Base-by-base conservation (phyloP, 2,113 vertebrate genomes). In the Misgurnus mizolepis region DNA sequence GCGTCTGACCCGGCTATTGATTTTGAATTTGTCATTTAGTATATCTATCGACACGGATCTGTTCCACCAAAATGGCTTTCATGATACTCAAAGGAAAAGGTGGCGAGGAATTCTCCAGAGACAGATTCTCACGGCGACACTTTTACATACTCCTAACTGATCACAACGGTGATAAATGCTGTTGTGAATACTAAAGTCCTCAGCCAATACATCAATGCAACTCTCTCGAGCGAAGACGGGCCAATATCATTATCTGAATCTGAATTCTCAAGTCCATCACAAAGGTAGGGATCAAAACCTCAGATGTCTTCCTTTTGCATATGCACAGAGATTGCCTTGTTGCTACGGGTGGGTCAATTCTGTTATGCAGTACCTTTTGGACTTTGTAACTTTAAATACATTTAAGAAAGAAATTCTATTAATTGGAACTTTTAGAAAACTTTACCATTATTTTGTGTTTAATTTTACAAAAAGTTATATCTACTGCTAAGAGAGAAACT, bases 21-120 rank as follows among this genome's bases (percentile, higher is more conserved):
- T 90, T 86, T 81, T 75, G 78, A 89, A 89, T 87, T 89, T 87
- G 82, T 89, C 87, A 87, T 88, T 77, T 77, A 82, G 78, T 87
- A 81, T 83, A 83, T 86, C 83, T 86, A 89, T 88, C 66, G 87
- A 88, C 88, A 86, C 27, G 80, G 71, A 82, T 84, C 71, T 84
- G 80, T 83, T 80, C 75, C 83, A 76, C 45, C 12, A 83, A 78
- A 76, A 83, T 74, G 81, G 78, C 79, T 82, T 83, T 84, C 56
- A 78, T 82, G 80, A 73, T 85, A 53, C 71, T 76, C 60, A 79
- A 80, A 85, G 58, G 78, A 61, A 76, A 81, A 22, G 62, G 61
- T 80, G 47, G 61, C 47, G 47, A 41, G 66, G 64, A 41, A 71
- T 60, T 80, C 81, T 83, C 82, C n/a, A 11, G 85, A 83, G 84